A percentile compares a stretch with the other conserved stretches of the same genome.
These are phyloP conservation scores for Tinea semifulvella DNA, from an alignment of 2,888 invertebrate genomes.

Conservation along the genomic window DNA sequence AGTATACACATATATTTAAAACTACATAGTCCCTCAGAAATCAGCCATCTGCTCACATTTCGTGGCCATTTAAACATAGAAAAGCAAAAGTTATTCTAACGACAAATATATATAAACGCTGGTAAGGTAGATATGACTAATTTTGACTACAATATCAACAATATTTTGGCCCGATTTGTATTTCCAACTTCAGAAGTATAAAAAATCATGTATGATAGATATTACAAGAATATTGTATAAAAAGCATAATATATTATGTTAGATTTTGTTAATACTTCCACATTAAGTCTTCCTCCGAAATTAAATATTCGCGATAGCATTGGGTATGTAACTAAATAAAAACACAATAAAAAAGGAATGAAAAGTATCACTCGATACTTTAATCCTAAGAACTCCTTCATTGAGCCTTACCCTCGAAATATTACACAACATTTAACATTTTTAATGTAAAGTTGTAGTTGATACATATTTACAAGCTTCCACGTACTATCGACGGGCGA, in stretches of 20 bases:
- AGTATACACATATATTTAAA: slow-evolving; percentile 4
- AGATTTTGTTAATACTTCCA: neutral
- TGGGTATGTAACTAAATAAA: neutral
- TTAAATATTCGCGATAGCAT: neutral
- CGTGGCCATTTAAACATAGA: neutral
- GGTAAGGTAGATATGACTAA: slow-evolving; percentile 35
- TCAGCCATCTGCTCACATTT: slow-evolving; percentile 8
- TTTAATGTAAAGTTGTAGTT: slow-evolving; percentile 7
- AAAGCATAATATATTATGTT: neutral
- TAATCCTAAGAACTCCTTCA: neutral
- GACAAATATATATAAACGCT: slow-evolving; percentile 29
- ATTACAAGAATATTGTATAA: neutral
- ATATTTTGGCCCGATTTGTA: slow-evolving; percentile 53
- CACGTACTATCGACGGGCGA: neutral
- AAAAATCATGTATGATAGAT: neutral
- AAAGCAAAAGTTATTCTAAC: neutral
- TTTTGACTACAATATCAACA: slow-evolving; percentile 52
- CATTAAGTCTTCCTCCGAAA: neutral
- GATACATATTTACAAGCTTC: neutral
- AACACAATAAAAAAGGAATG: neutral
- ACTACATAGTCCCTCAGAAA: slow-evolving; percentile 4
- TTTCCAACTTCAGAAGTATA: slow-evolving; percentile 2
- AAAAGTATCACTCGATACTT: slow-evolving; percentile 1
- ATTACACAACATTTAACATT: slow-evolving; percentile 2
- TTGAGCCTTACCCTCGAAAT: neutral